These are phyloP conservation scores for Caenorhabditis virilis DNA, from an alignment of 2,888 invertebrate species.

Conservation along the genomic window DNA sequence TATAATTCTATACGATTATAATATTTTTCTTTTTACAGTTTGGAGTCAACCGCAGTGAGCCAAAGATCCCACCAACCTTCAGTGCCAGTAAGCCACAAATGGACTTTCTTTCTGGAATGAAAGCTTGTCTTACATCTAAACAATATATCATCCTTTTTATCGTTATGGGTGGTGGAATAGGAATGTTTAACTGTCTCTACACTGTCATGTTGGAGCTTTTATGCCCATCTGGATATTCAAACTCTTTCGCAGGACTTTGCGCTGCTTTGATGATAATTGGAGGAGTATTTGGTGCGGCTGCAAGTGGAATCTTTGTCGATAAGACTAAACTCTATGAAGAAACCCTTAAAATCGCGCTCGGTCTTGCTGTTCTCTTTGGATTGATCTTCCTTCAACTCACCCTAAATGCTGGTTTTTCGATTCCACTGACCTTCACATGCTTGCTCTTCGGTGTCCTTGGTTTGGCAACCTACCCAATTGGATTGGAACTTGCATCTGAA, in stretches of 20 bases:
- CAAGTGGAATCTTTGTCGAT: slow-evolving; percentile 70
- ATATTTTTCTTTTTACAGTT: no score
- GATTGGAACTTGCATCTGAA: slow-evolving; percentile 72
- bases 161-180: slow-evolving; percentile 68
- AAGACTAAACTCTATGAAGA: slow-evolving; percentile 71
- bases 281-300: slow-evolving; percentile 68
- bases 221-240: slow-evolving; percentile 72
- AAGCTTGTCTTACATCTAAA: slow-evolving; percentile 55
- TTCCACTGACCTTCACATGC: slow-evolving; percentile 67
- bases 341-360: slow-evolving; percentile 70
- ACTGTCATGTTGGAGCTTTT: slow-evolving; percentile 70
- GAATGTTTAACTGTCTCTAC: slow-evolving; percentile 69
- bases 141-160: slow-evolving; percentile 63
- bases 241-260: slow-evolving; percentile 68
- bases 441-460: slow-evolving; percentile 71
- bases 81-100: slow-evolving; percentile 61
- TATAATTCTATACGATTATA: no score
- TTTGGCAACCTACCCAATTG: slow-evolving; percentile 71
- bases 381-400: slow-evolving; percentile 61
- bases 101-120: slow-evolving; percentile 61
- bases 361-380: slow-evolving; percentile 64
- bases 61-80: slow-evolving; percentile 65
- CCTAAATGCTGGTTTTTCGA: slow-evolving; percentile 42
- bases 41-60: slow-evolving; percentile 63
- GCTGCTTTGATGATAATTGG: slow-evolving; percentile 70